Evolutionary conservation across 2,888 invertebrate genomes (phyloP).

Genomic region (Andrena chrysosceles): DNA sequence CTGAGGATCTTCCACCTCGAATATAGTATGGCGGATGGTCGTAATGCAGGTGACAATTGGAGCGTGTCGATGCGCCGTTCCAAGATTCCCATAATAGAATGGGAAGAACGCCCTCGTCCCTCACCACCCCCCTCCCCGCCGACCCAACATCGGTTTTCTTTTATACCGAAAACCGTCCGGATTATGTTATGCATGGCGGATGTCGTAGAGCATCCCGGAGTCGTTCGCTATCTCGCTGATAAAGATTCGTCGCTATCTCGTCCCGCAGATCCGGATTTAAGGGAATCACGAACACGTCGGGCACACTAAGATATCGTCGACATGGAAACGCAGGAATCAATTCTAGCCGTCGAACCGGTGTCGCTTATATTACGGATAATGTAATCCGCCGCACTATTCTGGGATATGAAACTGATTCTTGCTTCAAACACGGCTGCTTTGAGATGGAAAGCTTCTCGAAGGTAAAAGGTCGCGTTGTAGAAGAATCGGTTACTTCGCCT

Average conservation of each 20-base stretch:
- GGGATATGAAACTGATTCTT: constrained; percentile 2
- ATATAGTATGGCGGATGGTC: constrained; percentile 51
- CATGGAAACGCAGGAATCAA: constrained; percentile 34
- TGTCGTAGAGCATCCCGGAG: constrained; percentile 50
- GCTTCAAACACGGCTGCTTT: constrained; percentile 7
- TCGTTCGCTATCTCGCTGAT: constrained; percentile 27
- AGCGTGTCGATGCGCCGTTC: constrained; percentile 75
- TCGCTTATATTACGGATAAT: constrained; percentile 6
- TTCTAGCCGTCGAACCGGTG: constrained; percentile 10
- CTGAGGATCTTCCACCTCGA: constrained; percentile 61
- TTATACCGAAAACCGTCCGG: constrained; percentile 65
- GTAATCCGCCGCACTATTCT: constrained; percentile 1
- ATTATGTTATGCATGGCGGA: constrained; percentile 74
- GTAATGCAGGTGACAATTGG: constrained; percentile 79
- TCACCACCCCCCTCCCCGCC: too few species aligned
- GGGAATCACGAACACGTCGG: constrained; percentile 11
- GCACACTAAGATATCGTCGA: constrained; percentile 11
- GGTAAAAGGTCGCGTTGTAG: too few species aligned
- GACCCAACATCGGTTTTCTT: constrained; percentile 56
- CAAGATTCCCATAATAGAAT: constrained; percentile 78
- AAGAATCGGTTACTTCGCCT: neutral
- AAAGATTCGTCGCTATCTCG: constrained; percentile 29
- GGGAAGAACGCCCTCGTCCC: constrained; percentile 69
- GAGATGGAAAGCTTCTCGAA: neutral
- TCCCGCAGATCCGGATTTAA: constrained; percentile 26